Evolutionary conservation across 2,113 vertebrate genomes (phyloP).

Genomic region (Neogale vison): DNA sequence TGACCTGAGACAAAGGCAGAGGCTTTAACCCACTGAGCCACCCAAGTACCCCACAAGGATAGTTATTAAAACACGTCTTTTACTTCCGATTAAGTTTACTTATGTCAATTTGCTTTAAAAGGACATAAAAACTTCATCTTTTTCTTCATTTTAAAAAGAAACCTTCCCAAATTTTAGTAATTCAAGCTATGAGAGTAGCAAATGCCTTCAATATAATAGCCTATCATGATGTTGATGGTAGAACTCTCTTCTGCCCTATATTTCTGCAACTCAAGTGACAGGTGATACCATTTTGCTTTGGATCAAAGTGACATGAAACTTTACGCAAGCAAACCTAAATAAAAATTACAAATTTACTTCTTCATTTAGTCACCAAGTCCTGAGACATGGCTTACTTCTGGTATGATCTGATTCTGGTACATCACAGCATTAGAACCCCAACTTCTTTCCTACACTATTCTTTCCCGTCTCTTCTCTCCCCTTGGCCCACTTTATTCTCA

Average conservation of each 20-base stretch:
- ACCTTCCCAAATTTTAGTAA: neutral
- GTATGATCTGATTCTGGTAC: neutral
- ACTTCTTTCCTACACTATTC: neutral
- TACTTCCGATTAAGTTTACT: neutral
- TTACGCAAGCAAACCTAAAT: neutral
- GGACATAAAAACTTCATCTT: neutral
- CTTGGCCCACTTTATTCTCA: rapidly evolving
- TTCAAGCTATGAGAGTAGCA: neutral
- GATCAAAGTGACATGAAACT: neutral
- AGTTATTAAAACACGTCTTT: neutral
- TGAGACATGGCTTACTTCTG: neutral
- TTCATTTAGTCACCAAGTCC: neutral
- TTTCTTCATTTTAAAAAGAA: slow-evolving; percentile 10
- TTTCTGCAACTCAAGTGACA: neutral
- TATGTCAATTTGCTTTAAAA: neutral
- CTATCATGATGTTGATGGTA: neutral
- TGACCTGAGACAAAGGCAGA: too few species aligned
- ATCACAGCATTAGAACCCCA: rapidly evolving
- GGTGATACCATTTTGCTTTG: neutral
- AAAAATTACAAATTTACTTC: neutral
- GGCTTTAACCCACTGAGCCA: too few species aligned
- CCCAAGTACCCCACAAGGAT: neutral
- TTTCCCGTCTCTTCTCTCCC: neutral
- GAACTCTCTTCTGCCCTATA: neutral
- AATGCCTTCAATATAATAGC: neutral